Conservation (phyloP, 2,888 invertebrate genomes). For the Dasysyrphus tricinctus region DNA sequence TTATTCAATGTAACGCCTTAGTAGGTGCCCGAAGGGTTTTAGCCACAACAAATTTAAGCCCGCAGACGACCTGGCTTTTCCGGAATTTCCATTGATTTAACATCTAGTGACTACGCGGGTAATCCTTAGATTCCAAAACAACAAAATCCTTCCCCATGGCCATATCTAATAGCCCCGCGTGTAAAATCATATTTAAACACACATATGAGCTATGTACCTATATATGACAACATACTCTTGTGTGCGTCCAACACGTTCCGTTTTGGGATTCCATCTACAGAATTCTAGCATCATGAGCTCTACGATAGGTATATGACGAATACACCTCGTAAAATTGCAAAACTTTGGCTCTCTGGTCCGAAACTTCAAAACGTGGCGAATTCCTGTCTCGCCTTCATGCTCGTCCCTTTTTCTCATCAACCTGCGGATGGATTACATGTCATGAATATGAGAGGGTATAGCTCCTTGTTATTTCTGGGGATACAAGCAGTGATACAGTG, state of each 20-base stretch:
- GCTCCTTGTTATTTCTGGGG: constrained; percentile 61
- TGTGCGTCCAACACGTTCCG: constrained; percentile 59
- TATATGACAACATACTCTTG: background rate
- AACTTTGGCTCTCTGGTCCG: constrained; percentile 52
- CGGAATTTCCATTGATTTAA: constrained; percentile 74
- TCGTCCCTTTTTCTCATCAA: constrained; percentile 56
- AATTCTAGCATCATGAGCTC: constrained; percentile 16
- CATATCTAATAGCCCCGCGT: constrained; percentile 58
- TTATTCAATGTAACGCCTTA: constrained; percentile 36
- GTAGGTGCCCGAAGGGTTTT: constrained; percentile 38
- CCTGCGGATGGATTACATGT: constrained; percentile 75
- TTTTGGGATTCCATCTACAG: constrained; percentile 60
- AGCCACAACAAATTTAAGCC: constrained; percentile 64
- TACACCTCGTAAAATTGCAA: constrained; percentile 53
- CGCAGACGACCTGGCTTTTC: constrained; percentile 65
- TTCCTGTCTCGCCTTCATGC: constrained; percentile 28
- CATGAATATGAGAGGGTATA: constrained; percentile 54
- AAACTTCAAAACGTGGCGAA: constrained; percentile 61
- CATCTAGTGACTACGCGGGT: constrained; percentile 61
- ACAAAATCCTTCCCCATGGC: constrained; percentile 36
- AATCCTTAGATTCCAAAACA: constrained; percentile 71
- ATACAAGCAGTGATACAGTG: constrained; percentile 38
- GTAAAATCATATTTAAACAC: constrained; percentile 69
- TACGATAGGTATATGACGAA: background rate
- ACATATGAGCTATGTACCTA: background rate